These are phyloP conservation scores for Neogale vison DNA, from an alignment of 2,113 vertebrate species.

Conservation along the genomic window DNA sequence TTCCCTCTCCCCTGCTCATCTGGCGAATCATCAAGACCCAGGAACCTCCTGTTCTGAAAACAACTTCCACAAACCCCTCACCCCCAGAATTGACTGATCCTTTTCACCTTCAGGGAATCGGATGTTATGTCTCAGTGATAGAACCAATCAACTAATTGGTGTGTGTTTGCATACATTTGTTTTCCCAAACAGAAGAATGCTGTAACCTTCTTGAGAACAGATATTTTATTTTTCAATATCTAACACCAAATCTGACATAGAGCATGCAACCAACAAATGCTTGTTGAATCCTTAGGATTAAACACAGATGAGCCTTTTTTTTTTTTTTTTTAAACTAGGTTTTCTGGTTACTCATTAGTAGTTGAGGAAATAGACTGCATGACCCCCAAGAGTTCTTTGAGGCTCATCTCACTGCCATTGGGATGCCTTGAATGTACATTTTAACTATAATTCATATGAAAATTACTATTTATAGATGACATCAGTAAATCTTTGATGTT, in stretches of 20 bases:
- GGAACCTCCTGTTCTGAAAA: neutral
- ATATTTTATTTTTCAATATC: slow-evolving; percentile 23
- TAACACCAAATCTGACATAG: neutral
- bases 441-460: slow-evolving; percentile 67
- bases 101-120: neutral
- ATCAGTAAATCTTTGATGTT: slow-evolving; percentile 63
- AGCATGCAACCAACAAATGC: neutral
- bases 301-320: neutral
- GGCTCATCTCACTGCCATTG: slow-evolving; percentile 42
- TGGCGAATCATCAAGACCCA: neutral
- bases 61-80: neutral
- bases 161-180: neutral
- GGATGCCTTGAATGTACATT: slow-evolving; percentile 49
- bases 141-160: neutral
- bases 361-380: neutral
- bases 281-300: neutral
- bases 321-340: neutral
- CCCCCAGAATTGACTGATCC: neutral
- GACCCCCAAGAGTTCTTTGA: neutral
- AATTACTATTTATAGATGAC: slow-evolving; percentile 64
- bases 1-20: neutral
- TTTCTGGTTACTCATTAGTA: neutral
- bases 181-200: neutral
- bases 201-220: neutral
- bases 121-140: neutral